Evolutionary conservation across 2,113 vertebrate species (phyloP).

Genomic region (Anser brachyrhynchus): DNA sequence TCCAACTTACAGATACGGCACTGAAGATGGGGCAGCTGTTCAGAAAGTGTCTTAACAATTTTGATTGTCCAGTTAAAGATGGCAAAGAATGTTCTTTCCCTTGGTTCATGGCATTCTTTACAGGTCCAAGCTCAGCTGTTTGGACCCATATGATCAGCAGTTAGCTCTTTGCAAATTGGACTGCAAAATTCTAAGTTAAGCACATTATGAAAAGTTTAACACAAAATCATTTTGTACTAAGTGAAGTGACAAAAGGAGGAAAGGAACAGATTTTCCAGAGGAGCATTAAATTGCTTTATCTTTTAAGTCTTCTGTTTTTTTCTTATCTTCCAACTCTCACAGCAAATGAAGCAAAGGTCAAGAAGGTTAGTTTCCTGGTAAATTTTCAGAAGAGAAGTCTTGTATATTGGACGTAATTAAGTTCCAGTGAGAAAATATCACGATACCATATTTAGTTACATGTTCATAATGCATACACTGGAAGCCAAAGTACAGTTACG

Average conservation of each 20-base stretch:
- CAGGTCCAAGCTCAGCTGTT: not conserved
- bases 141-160: too few species aligned
- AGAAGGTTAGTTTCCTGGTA: not conserved
- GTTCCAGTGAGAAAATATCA: not conserved
- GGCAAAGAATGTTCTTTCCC: not conserved
- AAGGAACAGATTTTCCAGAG: not conserved
- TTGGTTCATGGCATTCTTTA: not conserved
- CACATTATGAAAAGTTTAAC: not conserved
- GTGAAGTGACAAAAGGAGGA: not conserved
- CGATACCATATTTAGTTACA: too few species aligned
- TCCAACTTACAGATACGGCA: accelerated
- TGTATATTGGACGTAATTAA: not conserved
- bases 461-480: not conserved
- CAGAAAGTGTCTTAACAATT: not conserved
- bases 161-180: not conserved
- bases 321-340: not conserved
- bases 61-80: not conserved
- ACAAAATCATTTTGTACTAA: not conserved
- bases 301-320: not conserved
- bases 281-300: not conserved
- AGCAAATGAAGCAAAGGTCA: not conserved
- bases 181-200: not conserved
- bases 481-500: not conserved
- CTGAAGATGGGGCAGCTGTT: not conserved
- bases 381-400: not conserved